Conservation (phyloP, 2,113 vertebrate species). For the Ceratotherium simum region DNA sequence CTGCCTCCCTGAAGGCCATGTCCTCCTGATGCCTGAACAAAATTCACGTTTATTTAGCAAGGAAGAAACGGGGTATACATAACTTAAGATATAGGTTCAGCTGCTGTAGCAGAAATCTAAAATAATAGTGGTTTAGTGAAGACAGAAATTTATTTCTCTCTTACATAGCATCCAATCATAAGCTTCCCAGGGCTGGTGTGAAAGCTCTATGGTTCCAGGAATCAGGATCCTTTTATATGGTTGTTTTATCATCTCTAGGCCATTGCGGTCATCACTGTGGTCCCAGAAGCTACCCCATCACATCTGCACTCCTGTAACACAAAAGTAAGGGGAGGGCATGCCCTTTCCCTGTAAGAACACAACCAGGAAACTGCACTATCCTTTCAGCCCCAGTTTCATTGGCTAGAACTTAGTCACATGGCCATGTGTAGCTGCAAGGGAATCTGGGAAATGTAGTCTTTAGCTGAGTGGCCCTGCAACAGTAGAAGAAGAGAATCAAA, state of each 20-base stretch:
- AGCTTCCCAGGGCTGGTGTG: neutral
- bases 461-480: neutral
- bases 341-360: neutral
- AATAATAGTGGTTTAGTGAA: neutral
- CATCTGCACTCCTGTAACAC: neutral
- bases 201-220: neutral
- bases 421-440: neutral
- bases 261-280: neutral
- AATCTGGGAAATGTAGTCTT: neutral
- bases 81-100: neutral
- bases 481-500: neutral
- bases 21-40: neutral
- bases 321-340: neutral
- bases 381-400: neutral
- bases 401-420: neutral
- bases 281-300: neutral
- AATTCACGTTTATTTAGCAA: neutral
- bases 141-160: neutral
- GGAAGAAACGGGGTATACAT: neutral
- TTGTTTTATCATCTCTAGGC: neutral
- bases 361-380: neutral
- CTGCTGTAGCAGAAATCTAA: neutral
- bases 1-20: neutral
- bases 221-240: neutral
- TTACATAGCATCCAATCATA: neutral